Base-by-base conservation (phyloP, 2,113 vertebrate genomes). In the Pangasianodon hypophthalmus region DNA sequence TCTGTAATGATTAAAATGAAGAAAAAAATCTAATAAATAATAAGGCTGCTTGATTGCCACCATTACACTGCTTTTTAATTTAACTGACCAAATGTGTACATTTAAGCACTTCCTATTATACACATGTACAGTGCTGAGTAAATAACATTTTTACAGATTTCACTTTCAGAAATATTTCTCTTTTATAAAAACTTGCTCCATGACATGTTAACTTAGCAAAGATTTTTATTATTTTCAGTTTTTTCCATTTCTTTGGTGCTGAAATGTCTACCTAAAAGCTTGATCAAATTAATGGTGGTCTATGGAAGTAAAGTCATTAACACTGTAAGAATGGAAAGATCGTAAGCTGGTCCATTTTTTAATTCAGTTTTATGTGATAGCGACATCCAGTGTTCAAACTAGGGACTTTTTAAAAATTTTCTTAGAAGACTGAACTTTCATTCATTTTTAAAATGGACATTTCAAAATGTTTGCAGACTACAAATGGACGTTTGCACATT, bases 321-420 rank as follows among this genome's bases (percentile, higher is more conserved):
- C 21, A 10, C 6, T 21, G 37, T 44, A 21, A 79, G 16, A 19
- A 1, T 16, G 16, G 18, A 41, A 18, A 14, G 52, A 7, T 37
- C 37, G 16, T 19, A 32, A 32, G 7, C 14, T 19, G 18, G 29
- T 11, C n/a, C n/a, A 4, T 67, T 32, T 69, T 69, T 4, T 21
- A 24, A 2, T 81, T 52, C 10, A 26, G 26, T 52, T 80, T 48
- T 80, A 80, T 81, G 48, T 52, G 2, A 81, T 8, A 32, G 79
- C 29, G 29, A 52, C 79, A 81, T 54, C 79, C 48, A 81, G 79
- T 81, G 79, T 81, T 81, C 46, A 52, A 81, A 81, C 48, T 11
- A 18, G 48, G 48, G 18, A 79, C 26, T 29, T 48, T 79, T 48
- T 26, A 2, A 29, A 0, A 0, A 56, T 16, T 58, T 58, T 58